Conservation (phyloP, 2,113 vertebrate genomes). For the Sturnus vulgaris region DNA sequence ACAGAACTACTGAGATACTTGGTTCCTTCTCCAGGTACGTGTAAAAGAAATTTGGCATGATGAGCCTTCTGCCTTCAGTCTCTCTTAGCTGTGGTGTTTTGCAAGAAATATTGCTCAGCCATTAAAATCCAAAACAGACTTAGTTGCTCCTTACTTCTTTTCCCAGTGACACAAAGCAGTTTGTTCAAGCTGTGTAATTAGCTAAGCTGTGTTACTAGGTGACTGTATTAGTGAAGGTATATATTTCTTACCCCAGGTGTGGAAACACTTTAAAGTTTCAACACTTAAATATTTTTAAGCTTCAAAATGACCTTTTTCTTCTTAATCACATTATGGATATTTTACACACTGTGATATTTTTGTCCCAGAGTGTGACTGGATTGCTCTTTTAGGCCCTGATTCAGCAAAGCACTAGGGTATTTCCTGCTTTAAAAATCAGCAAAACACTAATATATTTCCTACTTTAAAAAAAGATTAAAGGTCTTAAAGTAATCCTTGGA, state of each 20-base stretch:
- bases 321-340: constrained; percentile 59
- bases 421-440: constrained; percentile 55
- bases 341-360: constrained; percentile 50
- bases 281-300: neutral
- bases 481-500: constrained; percentile 54
- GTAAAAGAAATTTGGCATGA: neutral
- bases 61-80: neutral
- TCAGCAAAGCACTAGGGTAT: constrained; percentile 42
- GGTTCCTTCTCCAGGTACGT: neutral
- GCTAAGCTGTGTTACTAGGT: neutral
- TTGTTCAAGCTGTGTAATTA: constrained; percentile 15
- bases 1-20: neutral
- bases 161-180: neutral
- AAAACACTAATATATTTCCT: constrained; percentile 44
- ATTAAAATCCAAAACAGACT: neutral
- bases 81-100: neutral
- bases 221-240: neutral
- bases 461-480: constrained; percentile 53
- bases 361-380: constrained; percentile 40
- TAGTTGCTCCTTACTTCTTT: neutral
- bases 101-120: neutral
- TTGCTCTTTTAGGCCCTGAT: constrained; percentile 60
- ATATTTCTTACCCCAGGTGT: neutral
- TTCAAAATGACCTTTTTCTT: constrained; percentile 51
- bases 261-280: neutral